Base-by-base conservation (phyloP, 2,797 vertebrate genomes). In the Brotula barbata region DNA sequence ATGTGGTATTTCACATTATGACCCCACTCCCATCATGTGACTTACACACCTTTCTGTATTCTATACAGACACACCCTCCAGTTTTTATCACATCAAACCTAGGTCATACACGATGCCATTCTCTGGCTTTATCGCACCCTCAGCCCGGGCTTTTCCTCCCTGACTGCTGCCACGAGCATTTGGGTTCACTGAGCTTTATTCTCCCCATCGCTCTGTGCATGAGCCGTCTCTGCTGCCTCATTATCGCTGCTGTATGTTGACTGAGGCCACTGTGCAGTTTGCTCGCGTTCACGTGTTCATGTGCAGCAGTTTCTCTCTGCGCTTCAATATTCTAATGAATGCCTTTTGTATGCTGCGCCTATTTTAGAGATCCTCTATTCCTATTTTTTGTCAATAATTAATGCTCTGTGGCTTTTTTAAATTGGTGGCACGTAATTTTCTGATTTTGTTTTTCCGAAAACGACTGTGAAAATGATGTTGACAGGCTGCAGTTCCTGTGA, bases 301-400 rank as follows among this genome's bases (percentile, higher is more conserved):
- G 23, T 71, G 47, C 59, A 6, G 42, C 56, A 23, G 31, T 61
- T n/a, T 55, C 47, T 23, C 44, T 10, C 40, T 14, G 23, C 9
- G 68, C 80, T 81, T 61, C 70, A 82, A 84, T 71, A 78, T 87
- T 87, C 70, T 74, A 70, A 85, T 81, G n/a, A 57, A 68, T 72
- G 74, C 60, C 69, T 59, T 51, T 58, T 72, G 42, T 59, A 57
- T 69, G 49, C 63, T 8, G 20, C 68, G 71, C 52, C 75, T 59
- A 46, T 83, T 87, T 81, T 80, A 82, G 78, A 62, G 79, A 80
- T 81, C 73, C 69, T 84, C 82, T 76, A 77, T 75, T 54, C 4
- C 8, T n/a, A 61, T 78, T 74, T 70, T 75, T 72, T 83, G 66
- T 84, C 61, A 88, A 86, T 87, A 82, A 87, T 83, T 80, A 41